Conservation (phyloP, 2,888 invertebrate species). For the Tetragonisca angustula region DNA sequence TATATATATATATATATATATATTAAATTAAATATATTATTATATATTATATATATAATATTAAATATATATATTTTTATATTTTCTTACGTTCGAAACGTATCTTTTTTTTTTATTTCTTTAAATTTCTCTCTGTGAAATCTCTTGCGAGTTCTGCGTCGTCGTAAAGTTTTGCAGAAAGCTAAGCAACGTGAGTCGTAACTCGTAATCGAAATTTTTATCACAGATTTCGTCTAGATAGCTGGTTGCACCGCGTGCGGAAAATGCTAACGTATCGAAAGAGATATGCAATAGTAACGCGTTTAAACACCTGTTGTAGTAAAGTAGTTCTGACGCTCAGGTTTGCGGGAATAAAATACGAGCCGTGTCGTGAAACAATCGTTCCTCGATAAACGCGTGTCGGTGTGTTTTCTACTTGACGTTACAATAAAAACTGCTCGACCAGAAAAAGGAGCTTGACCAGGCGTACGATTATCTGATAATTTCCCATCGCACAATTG, state of each 20-base stretch:
- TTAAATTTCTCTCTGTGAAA: background rate
- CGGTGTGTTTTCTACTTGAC: background rate
- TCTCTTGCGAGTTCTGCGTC: background rate
- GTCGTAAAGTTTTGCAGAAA: background rate
- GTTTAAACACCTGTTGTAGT: background rate
- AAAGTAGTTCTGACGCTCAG: background rate
- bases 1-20: no score
- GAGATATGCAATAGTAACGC: background rate
- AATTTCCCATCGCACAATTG: background rate
- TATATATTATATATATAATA: no score
- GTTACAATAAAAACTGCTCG: no score
- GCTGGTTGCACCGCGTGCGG: background rate
- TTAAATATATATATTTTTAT: background rate
- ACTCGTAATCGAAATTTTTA: background rate
- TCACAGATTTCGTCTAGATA: slow-evolving; percentile 26
- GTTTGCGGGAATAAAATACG: background rate
- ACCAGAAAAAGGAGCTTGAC: no score
- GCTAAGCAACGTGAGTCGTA: background rate
- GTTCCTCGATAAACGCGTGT: background rate
- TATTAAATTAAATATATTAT: no score
- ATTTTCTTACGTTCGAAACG: background rate
- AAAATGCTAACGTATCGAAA: slow-evolving; percentile 2
- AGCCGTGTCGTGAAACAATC: background rate
- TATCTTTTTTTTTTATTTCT: background rate
- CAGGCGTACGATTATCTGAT: background rate